phyloP scores from a whole-genome alignment of 2,797 vertebrate genomes.

The Halcyon chelicuti region DNA sequence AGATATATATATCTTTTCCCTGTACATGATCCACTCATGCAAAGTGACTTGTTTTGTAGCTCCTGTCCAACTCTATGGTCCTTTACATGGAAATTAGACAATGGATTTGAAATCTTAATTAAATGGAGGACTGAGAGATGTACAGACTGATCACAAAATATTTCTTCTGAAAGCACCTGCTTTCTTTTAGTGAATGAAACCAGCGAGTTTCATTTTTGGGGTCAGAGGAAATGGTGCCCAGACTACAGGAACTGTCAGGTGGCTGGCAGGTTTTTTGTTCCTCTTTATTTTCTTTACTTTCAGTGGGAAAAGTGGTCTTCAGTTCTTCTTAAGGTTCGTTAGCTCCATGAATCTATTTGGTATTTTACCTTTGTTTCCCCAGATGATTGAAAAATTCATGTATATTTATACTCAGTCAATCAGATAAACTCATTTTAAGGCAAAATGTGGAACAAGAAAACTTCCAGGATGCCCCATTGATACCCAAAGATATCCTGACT shows the following conservation, averaged over 20 bases:
- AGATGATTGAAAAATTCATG: neutral
- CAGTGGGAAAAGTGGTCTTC: neutral
- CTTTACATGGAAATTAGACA: neutral
- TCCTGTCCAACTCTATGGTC: neutral
- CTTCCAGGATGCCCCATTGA: neutral
- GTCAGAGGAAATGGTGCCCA: neutral
- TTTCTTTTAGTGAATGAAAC: neutral
- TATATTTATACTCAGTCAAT: neutral
- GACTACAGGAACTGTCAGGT: neutral
- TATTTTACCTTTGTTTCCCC: neutral
- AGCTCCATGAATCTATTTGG: neutral
- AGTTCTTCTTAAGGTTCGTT: neutral
- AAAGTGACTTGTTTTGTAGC: neutral
- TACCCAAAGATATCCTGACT: neutral
- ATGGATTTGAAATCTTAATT: neutral
- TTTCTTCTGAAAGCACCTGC: neutral
- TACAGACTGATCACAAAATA: neutral
- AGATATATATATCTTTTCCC: neutral
- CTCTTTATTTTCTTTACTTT: neutral
- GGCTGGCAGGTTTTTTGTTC: neutral
- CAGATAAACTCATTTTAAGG: neutral
- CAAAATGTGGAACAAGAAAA: neutral
- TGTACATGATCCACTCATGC: neutral
- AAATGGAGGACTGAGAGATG: neutral
- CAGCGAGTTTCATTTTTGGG: fast-evolving